Conservation (phyloP, 2,888 invertebrate species). For the Scaptomyza tumidula region DNA sequence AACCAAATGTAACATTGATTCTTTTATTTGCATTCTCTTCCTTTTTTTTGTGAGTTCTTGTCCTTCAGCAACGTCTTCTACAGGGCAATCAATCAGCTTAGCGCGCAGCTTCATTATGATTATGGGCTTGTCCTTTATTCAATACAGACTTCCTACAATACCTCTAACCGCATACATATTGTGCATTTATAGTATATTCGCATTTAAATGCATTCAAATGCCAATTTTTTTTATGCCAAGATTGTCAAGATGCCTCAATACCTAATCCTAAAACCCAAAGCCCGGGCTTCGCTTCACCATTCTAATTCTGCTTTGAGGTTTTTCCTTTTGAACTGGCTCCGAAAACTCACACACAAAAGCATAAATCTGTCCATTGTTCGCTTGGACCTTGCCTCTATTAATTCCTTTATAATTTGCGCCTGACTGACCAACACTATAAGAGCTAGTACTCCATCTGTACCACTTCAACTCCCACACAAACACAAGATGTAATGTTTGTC, state of each 20-base stretch:
- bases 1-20: slow-evolving; percentile 31
- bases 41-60: slow-evolving; percentile 6
- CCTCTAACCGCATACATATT: slow-evolving; percentile 40
- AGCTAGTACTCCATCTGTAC: slow-evolving; percentile 39
- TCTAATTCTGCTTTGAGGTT: slow-evolving; percentile 56
- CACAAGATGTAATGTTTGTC: background rate
- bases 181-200: slow-evolving; percentile 48
- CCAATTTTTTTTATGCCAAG: slow-evolving; percentile 73
- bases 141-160: slow-evolving; percentile 1
- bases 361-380: slow-evolving; percentile 59
- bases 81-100: slow-evolving; percentile 74
- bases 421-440: slow-evolving; percentile 69
- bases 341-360: slow-evolving; percentile 36
- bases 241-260: slow-evolving; percentile 56
- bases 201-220: slow-evolving; percentile 73
- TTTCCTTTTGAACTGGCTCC: slow-evolving; percentile 56
- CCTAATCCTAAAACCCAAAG: slow-evolving; percentile 42
- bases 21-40: slow-evolving; percentile 23
- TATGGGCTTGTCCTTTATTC: slow-evolving; percentile 59
- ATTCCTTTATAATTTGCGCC: slow-evolving; percentile 82
- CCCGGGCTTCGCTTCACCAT: slow-evolving; percentile 35
- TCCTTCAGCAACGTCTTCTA: slow-evolving; percentile 37
- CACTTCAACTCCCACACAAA: slow-evolving; percentile 49
- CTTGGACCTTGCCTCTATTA: slow-evolving; percentile 68
- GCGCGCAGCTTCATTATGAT: slow-evolving; percentile 72